Conservation (phyloP, 2,113 vertebrate species). For the Benitochromis conjunctus region DNA sequence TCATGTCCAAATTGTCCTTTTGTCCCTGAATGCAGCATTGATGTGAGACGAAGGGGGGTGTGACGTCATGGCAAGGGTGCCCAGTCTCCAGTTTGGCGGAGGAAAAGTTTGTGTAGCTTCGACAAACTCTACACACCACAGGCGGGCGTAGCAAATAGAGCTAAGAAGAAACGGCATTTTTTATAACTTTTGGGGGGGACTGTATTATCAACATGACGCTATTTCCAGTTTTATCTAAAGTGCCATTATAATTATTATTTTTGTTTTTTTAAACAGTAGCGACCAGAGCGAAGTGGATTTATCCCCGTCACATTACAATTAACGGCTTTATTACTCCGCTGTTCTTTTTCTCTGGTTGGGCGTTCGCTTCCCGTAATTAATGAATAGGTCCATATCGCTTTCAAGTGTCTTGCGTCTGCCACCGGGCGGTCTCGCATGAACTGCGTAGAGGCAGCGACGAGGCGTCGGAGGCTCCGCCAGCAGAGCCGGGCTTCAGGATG, state of each 20-base stretch:
- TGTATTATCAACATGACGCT: neutral
- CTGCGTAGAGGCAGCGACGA: conserved; percentile 12
- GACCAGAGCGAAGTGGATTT: neutral
- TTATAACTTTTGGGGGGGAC: neutral
- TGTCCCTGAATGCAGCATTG: neutral
- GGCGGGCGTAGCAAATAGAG: neutral
- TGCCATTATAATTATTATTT: neutral
- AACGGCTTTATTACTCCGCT: neutral
- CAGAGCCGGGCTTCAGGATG: conserved; percentile 62
- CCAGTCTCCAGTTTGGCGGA: conserved; percentile 58
- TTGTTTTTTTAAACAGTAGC: neutral
- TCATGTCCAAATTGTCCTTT: fast-evolving
- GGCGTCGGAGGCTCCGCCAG: conserved; percentile 29
- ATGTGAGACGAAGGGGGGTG: neutral
- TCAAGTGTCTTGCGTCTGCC: neutral
- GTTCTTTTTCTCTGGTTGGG: neutral
- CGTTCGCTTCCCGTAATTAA: neutral
- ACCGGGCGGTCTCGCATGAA: conserved; percentile 42
- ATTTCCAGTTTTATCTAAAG: neutral
- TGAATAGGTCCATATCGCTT: neutral
- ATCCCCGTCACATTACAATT: neutral
- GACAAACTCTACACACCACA: neutral
- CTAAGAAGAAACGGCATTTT: neutral
- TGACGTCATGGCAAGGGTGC: conserved; percentile 69
- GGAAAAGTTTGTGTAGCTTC: conserved; percentile 39